A percentile compares a stretch with the other conserved stretches of the same genome.
These are phyloP conservation scores for Arctocebus calabarensis DNA, from an alignment of 2,797 vertebrate genomes.

Conservation along the genomic window DNA sequence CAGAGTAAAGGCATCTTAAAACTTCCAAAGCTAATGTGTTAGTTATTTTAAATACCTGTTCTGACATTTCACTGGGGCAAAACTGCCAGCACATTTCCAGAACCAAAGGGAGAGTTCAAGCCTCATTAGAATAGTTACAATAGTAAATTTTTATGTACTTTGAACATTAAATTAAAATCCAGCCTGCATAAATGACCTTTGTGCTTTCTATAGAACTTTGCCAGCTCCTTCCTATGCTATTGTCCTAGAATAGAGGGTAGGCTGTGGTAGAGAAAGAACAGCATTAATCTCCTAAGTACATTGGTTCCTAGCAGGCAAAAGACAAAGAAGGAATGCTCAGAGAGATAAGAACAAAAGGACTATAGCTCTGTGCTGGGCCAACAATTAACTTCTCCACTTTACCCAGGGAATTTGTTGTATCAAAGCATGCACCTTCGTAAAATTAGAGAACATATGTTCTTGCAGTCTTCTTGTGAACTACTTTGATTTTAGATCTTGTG, in stretches of 20 bases:
- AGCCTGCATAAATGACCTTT: constrained; percentile 52
- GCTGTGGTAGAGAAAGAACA: neutral
- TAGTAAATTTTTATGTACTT: constrained; percentile 63
- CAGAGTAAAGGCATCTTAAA: constrained; percentile 53
- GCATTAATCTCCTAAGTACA: constrained; percentile 20
- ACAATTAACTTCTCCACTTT: constrained; percentile 23
- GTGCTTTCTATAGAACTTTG: constrained; percentile 53
- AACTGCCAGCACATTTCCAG: constrained; percentile 35
- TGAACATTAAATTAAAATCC: constrained; percentile 71
- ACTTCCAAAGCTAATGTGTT: constrained; percentile 47
- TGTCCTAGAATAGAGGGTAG: neutral
- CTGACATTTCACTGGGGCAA: constrained; percentile 50
- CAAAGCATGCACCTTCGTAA: neutral
- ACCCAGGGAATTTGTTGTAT: neutral
- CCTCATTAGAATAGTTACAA: constrained; percentile 48
- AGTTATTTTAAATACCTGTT: constrained; percentile 55
- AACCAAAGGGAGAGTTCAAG: constrained; percentile 21
- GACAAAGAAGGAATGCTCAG: neutral
- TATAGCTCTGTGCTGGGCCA: neutral
- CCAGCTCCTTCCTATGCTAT: neutral
- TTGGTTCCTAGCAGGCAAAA: neutral
- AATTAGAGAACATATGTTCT: neutral
- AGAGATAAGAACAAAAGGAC: neutral
- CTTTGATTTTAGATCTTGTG: constrained; percentile 8
- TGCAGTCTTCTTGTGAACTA: neutral